phyloP scores from a whole-genome alignment of 2,888 invertebrate genomes.

The Drosophila ustulata region DNA sequence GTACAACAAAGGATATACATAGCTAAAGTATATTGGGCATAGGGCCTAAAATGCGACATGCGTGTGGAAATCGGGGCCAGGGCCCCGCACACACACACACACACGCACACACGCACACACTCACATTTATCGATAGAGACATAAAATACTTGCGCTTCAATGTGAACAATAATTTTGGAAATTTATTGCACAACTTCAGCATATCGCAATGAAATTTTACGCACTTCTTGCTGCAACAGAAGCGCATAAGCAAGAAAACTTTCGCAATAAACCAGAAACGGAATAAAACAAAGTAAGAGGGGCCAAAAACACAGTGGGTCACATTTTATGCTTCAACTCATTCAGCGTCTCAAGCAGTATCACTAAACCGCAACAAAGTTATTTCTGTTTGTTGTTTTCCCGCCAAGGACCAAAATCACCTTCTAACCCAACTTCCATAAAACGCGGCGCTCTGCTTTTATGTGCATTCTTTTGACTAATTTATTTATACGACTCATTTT shows the following conservation, averaged over 20 bases:
- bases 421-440: conserved; percentile 38
- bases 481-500: conserved; percentile 58
- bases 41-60: conserved; percentile 57
- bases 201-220: conserved; percentile 76
- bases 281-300: conserved; percentile 63
- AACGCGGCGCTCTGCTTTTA: conserved; percentile 40
- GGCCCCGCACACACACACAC: conserved; percentile 32
- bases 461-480: conserved; percentile 59
- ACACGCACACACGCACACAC: background rate
- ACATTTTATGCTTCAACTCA: conserved; percentile 71
- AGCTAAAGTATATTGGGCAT: conserved; percentile 43
- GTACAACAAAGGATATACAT: conserved; percentile 17
- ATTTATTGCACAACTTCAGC: conserved; percentile 74
- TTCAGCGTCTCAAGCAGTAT: conserved; percentile 29
- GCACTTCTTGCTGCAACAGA: conserved; percentile 72
- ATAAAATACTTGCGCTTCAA: conserved; percentile 65
- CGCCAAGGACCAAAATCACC: conserved; percentile 1
- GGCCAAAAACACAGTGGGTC: conserved; percentile 58
- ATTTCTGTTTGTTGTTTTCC: conserved; percentile 27
- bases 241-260: conserved; percentile 40
- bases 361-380: conserved; percentile 71
- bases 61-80: conserved; percentile 53
- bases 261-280: conserved; percentile 53
- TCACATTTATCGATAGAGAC: conserved; percentile 44
- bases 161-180: conserved; percentile 71